Conservation (phyloP, 2,113 vertebrate genomes). For the Xiphias gladius region DNA sequence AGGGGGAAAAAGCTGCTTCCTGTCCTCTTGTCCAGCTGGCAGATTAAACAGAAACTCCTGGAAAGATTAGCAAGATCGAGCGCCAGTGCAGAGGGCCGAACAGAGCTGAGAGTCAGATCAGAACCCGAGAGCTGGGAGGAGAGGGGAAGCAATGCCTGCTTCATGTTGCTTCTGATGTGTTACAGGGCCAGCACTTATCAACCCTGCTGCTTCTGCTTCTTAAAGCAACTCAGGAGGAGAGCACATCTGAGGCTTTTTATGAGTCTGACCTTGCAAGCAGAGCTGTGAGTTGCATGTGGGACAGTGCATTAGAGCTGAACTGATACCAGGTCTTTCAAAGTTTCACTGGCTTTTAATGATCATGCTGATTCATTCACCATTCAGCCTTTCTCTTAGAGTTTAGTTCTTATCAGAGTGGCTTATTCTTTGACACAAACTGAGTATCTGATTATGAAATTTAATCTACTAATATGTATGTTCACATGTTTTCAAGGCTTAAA, state of each 20-base stretch:
- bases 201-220: constrained; percentile 2
- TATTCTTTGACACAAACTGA: no score
- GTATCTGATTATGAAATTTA: no score
- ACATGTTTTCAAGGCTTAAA: no score
- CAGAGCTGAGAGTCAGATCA: constrained; percentile 45
- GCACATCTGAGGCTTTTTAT: constrained; percentile 1
- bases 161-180: constrained; percentile 53
- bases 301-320: neutral
- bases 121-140: constrained; percentile 32
- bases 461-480: no score
- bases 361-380: no score
- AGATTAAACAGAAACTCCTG: constrained; percentile 66
- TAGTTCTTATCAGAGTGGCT: no score
- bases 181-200: constrained; percentile 31
- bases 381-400: no score
- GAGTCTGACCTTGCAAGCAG: neutral
- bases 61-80: constrained; percentile 55
- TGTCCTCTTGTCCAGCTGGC: constrained; percentile 77
- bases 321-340: neutral
- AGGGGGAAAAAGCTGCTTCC: constrained; percentile 76
- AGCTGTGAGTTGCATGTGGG: neutral
- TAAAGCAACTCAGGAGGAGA: constrained; percentile 27
- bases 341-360: no score
- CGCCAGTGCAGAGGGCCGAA: constrained; percentile 53
- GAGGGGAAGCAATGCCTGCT: constrained; percentile 46